A percentile compares a stretch with the other conserved stretches of the same genome.
These are phyloP conservation scores for Allygus modestus DNA, from an alignment of 2,888 invertebrate species.

Conservation along the genomic window DNA sequence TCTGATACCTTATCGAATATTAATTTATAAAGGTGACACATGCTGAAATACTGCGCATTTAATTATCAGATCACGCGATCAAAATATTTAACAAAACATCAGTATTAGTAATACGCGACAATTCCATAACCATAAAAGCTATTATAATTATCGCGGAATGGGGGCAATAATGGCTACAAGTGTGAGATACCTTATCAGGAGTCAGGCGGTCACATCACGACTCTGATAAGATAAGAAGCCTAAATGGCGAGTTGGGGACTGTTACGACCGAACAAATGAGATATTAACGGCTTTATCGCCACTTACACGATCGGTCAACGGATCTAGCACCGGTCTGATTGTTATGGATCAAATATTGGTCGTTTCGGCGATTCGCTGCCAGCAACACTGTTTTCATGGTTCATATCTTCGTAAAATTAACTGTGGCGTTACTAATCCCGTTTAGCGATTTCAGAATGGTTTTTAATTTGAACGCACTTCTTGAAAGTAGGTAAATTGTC, in stretches of 20 bases:
- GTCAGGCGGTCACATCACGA: constrained; percentile 32
- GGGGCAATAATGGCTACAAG: constrained; percentile 39
- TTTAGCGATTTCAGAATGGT: no score
- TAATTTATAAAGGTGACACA: background rate
- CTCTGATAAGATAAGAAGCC: constrained; percentile 40
- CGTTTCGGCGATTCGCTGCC: background rate
- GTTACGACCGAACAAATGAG: constrained; percentile 1
- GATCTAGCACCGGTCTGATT: background rate
- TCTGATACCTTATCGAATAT: background rate
- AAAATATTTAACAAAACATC: constrained; percentile 15
- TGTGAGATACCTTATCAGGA: constrained; percentile 17
- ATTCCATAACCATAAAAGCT: constrained; percentile 22
- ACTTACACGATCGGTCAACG: background rate
- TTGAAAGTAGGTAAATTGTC: no score
- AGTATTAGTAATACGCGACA: background rate
- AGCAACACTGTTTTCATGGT: background rate
- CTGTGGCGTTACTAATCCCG: no score
- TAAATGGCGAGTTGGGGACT: constrained; percentile 3
- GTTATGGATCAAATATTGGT: background rate
- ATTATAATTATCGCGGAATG: constrained; percentile 45
- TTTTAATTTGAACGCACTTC: no score
- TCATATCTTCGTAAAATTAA: no score
- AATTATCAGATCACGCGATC: background rate
- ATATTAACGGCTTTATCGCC: constrained; percentile 34
- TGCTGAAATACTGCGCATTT: constrained; percentile 10